These are phyloP conservation scores for Lates calcarifer DNA, from an alignment of 2,113 vertebrate species.

Conservation along the genomic window DNA sequence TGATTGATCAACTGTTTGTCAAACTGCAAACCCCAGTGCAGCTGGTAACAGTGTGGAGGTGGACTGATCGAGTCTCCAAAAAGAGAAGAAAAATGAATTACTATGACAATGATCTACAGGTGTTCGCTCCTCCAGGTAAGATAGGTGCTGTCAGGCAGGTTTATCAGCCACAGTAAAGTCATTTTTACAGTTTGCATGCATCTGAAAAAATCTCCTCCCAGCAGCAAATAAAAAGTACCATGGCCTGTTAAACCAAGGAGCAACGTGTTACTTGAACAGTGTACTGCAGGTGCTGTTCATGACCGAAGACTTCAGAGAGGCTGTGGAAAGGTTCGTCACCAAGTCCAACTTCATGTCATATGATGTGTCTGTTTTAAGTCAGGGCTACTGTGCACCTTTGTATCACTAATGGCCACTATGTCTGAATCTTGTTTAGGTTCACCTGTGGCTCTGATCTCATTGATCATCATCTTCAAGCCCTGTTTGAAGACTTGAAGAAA, in stretches of 20 bases:
- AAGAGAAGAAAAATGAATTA: no score
- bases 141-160: no score
- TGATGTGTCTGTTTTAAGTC: not conserved
- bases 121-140: constrained; percentile 1
- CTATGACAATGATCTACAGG: no score
- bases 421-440: constrained; percentile 1
- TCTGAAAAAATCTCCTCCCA: not conserved
- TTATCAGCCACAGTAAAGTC: not conserved
- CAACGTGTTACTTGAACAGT: constrained; percentile 80
- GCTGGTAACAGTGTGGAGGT: no score
- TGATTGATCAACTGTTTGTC: no score
- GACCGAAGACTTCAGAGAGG: constrained; percentile 72
- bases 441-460: not conserved
- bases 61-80: no score
- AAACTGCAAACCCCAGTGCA: no score
- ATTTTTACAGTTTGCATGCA: not conserved
- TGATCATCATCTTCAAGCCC: constrained; percentile 45
- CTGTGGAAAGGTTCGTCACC: constrained; percentile 62
- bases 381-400: not conserved
- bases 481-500: constrained; percentile 65
- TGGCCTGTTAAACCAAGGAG: constrained; percentile 70
- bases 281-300: constrained; percentile 80
- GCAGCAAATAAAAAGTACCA: not conserved
- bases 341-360: fast-evolving
- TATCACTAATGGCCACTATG: not conserved